These are phyloP conservation scores for Hippopotamus amphibius DNA, from an alignment of 2,113 vertebrate species.

Conservation along the genomic window DNA sequence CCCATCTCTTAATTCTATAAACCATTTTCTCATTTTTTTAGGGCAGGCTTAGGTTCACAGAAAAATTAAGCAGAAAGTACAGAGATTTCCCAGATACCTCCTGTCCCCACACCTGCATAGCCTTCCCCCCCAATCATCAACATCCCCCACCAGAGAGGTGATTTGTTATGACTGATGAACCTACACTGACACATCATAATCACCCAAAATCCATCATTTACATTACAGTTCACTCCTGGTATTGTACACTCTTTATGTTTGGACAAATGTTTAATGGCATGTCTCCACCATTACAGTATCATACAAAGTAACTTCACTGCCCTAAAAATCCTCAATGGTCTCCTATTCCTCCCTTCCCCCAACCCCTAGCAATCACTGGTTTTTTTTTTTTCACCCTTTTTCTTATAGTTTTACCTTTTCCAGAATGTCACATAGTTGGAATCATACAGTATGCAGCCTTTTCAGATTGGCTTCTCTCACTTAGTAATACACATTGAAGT, in stretches of 20 bases:
- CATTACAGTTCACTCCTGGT: neutral
- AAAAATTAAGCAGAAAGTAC: neutral
- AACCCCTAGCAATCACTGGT: neutral
- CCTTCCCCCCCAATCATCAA: neutral
- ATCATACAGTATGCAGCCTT: neutral
- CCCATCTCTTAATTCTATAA: constrained; percentile 21
- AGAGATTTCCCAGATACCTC: neutral
- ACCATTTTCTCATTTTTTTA: neutral
- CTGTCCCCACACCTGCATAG: neutral
- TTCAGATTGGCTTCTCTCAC: neutral
- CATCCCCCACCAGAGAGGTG: neutral
- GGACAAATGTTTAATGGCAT: neutral
- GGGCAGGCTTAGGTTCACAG: neutral
- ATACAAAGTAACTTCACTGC: neutral
- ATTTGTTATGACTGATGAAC: neutral
- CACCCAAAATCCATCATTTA: neutral
- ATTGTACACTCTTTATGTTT: neutral
- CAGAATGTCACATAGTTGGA: neutral
- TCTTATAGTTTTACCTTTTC: neutral
- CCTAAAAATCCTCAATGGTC: neutral
- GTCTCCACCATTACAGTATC: neutral
- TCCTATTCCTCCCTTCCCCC: neutral
- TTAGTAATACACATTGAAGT: neutral
- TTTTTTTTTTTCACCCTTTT: neutral
- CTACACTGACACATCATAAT: neutral